A percentile compares a stretch with the other conserved stretches of the same genome.
Evolutionary conservation across 2,113 vertebrate species (phyloP).

Genomic region (Corapipo altera): DNA sequence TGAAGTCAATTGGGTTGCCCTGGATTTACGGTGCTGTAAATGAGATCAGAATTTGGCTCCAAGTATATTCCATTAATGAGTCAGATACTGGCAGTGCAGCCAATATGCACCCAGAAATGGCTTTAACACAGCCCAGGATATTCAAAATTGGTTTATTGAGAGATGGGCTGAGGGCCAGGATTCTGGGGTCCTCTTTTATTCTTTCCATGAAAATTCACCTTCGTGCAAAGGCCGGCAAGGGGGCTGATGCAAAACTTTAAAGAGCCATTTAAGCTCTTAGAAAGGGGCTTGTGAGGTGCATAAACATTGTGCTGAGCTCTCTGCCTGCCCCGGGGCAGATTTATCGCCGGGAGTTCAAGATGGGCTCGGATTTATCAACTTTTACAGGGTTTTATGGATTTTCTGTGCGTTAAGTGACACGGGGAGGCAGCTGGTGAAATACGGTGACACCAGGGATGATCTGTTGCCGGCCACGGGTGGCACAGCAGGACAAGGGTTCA

Average conservation of each 20-base stretch:
- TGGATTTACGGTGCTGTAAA: constrained; percentile 62
- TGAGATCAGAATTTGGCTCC: constrained; percentile 70
- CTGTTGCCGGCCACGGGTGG: background rate
- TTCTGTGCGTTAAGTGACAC: constrained; percentile 15
- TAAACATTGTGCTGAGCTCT: constrained; percentile 7
- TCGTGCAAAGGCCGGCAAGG: background rate
- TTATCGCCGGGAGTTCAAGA: constrained; percentile 9
- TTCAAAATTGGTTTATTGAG: constrained; percentile 57
- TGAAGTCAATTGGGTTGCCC: constrained; percentile 52
- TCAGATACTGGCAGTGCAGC: constrained; percentile 58
- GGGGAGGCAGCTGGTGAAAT: constrained; percentile 4
- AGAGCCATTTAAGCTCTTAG: constrained; percentile 21
- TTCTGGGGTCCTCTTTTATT: constrained; percentile 46
- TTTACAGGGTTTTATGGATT: constrained; percentile 40
- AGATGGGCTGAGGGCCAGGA: constrained; percentile 49
- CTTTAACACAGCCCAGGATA: constrained; percentile 49
- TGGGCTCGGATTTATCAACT: constrained; percentile 37
- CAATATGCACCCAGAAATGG: constrained; percentile 49
- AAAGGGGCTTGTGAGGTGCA: background rate
- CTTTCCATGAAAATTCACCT: constrained; percentile 58
- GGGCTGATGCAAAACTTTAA: constrained; percentile 23
- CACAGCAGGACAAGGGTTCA: background rate
- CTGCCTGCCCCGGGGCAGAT: constrained; percentile 29
- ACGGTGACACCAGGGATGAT: background rate
- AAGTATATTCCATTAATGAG: constrained; percentile 63